phyloP scores from a whole-genome alignment of 2,113 vertebrate species.

The Numenius arquata region DNA sequence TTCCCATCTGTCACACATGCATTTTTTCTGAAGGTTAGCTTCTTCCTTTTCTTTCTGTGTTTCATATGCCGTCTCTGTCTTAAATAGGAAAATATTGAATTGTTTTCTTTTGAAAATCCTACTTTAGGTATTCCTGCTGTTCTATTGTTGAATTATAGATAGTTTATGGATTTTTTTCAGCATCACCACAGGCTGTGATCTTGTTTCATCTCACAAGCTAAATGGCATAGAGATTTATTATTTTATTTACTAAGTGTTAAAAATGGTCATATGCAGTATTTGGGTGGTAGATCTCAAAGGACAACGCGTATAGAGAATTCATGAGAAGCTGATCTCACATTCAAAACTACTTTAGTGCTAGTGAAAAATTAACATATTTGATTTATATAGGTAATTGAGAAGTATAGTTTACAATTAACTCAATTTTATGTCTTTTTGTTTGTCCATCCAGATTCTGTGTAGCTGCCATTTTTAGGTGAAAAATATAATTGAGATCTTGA shows the following conservation, averaged over 20 bases:
- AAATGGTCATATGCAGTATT: neutral
- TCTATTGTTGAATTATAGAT: constrained; percentile 44
- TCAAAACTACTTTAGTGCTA: neutral
- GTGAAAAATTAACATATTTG: neutral
- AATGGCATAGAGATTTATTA: neutral
- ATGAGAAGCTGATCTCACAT: neutral
- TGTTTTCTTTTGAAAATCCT: constrained; percentile 27
- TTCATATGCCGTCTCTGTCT: neutral
- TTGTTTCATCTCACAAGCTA: constrained; percentile 23
- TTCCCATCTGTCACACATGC: constrained; percentile 26
- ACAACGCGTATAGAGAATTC: neutral
- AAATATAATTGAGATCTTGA: neutral
- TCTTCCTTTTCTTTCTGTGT: neutral
- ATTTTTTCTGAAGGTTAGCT: constrained; percentile 6
- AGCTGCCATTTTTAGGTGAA: neutral
- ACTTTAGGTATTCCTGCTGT: constrained; percentile 17
- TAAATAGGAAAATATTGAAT: constrained; percentile 43
- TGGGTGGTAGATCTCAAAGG: neutral
- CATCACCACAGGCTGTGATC: neutral
- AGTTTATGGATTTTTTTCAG: constrained; percentile 15
- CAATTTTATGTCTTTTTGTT: neutral
- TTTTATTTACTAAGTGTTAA: neutral
- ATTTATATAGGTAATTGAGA: neutral
- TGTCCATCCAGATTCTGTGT: neutral
- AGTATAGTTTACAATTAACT: neutral